Percentiles rank a stretch among this genome's conserved stretches.
Conservation (phyloP, 2,888 invertebrate species). For the Aphodius granarius region DNA sequence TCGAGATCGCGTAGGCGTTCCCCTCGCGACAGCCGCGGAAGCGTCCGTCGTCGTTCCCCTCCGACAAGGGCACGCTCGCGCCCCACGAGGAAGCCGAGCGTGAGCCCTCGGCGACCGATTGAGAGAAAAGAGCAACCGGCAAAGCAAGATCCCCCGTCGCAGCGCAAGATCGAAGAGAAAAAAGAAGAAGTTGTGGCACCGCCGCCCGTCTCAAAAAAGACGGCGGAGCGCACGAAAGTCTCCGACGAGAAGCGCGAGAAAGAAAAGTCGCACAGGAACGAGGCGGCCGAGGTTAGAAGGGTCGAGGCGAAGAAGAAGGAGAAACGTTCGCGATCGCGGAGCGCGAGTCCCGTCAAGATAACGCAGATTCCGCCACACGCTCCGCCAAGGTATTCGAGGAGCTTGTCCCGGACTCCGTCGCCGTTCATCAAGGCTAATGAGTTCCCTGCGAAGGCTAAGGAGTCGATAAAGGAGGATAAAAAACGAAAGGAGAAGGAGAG, state of each 20-base stretch:
- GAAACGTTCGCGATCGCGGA: constrained; percentile 47
- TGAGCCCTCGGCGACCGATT: constrained; percentile 47
- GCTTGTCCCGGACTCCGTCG: constrained; percentile 83
- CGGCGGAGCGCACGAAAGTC: constrained; percentile 39
- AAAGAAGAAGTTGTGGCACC: constrained; percentile 37
- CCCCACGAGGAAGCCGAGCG: constrained; percentile 44
- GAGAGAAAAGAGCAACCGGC: constrained; percentile 40
- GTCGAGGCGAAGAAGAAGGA: constrained; percentile 41
- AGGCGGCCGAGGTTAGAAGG: constrained; percentile 37
- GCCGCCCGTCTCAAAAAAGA: constrained; percentile 30
- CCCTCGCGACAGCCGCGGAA: constrained; percentile 43
- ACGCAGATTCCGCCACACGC: constrained; percentile 51
- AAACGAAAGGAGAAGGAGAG: constrained; percentile 52
- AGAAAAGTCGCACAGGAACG: constrained; percentile 22
- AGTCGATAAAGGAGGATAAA: constrained; percentile 52
- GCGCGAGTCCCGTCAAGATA: constrained; percentile 45
- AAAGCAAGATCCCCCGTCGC: constrained; percentile 39
- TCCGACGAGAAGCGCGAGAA: constrained; percentile 11
- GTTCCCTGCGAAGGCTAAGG: constrained; percentile 53
- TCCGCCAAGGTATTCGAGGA: constrained; percentile 65
- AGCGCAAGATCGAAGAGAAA: constrained; percentile 34
- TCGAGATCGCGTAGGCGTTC: constrained; percentile 48
- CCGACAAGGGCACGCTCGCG: constrained; percentile 44
- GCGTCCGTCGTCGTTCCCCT: constrained; percentile 50
- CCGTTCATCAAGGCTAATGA: constrained; percentile 76